A percentile compares a stretch with the other conserved stretches of the same genome.
Evolutionary conservation across 1,140 invertebrate species (phyloP).

Genomic region (Saxidomus purpurata): DNA sequence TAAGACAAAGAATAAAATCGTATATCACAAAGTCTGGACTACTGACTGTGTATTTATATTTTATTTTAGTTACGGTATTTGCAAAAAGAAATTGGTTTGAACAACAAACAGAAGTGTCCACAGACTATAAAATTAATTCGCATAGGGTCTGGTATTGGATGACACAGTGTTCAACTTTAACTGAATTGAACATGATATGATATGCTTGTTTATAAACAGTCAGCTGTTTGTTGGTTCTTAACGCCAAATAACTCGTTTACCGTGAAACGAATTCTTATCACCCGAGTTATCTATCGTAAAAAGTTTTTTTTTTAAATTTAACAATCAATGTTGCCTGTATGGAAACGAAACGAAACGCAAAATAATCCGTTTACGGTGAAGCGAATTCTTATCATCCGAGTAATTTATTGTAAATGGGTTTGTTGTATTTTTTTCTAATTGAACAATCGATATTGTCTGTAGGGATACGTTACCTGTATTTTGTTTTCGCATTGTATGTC

Average conservation of each 20-base stretch:
- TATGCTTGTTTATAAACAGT: no score
- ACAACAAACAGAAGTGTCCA: not conserved
- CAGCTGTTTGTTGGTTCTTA: no score
- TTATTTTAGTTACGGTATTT: not conserved
- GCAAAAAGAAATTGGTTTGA: not conserved
- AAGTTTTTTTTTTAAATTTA: no score
- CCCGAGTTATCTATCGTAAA: no score
- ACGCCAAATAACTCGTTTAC: no score
- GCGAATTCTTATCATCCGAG: not conserved
- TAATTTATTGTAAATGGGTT: not conserved
- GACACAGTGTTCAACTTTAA: not conserved
- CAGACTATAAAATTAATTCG: not conserved
- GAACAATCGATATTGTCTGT: not conserved
- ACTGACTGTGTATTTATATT: not conserved
- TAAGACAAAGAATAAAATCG: not conserved
- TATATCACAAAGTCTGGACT: not conserved
- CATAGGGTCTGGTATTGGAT: no score
- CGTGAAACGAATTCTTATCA: no score
- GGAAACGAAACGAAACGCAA: no score
- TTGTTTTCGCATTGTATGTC: not conserved
- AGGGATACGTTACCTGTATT: not conserved
- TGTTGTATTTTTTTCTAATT: not conserved
- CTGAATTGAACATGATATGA: not conserved
- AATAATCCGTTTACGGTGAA: no score
- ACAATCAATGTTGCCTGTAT: not conserved